Percentiles rank a stretch among this genome's conserved stretches.
Evolutionary conservation across 2,888 invertebrate species (phyloP).

Genomic region (Oscheius sp.): DNA sequence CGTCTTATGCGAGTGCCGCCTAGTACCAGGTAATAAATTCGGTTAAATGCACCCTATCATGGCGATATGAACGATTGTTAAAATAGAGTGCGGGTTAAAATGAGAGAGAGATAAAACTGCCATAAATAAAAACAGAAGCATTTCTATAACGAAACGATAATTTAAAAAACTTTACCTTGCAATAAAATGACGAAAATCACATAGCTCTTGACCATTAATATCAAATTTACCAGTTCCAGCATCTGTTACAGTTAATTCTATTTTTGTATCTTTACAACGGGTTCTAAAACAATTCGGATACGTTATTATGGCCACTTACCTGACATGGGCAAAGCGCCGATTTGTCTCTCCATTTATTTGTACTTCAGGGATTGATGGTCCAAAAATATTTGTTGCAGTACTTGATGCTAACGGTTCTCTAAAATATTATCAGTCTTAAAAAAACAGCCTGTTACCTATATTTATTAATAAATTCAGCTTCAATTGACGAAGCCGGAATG

Average conservation of each 20-base stretch:
- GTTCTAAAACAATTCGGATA: slow-evolving; percentile 38
- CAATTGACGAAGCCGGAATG: slow-evolving; percentile 59
- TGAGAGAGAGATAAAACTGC: too few species aligned
- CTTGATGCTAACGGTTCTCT: slow-evolving; percentile 54
- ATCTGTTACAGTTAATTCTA: slow-evolving; percentile 59
- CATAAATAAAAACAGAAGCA: too few species aligned
- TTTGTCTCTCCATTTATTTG: slow-evolving; percentile 54
- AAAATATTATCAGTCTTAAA: slow-evolving; percentile 1
- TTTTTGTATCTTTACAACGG: slow-evolving; percentile 64
- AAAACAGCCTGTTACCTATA: slow-evolving; percentile 30
- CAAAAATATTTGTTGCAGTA: slow-evolving; percentile 60
- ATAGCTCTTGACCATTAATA: slow-evolving; percentile 61
- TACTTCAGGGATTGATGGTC: slow-evolving; percentile 63
- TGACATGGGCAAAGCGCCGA: slow-evolving; percentile 55
- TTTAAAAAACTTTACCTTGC: slow-evolving; percentile 55
- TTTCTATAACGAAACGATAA: background rate
- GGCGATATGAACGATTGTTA: too few species aligned
- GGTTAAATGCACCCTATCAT: too few species aligned
- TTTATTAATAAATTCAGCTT: slow-evolving; percentile 59
- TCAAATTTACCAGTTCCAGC: slow-evolving; percentile 67
- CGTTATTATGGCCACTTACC: slow-evolving; percentile 33
- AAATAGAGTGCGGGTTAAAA: too few species aligned
- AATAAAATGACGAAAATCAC: slow-evolving; percentile 62
- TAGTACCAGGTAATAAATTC: too few species aligned
- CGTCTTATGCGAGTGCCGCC: too few species aligned